phyloP scores from a whole-genome alignment of 2,888 invertebrate genomes.

The Pteria penguin region DNA sequence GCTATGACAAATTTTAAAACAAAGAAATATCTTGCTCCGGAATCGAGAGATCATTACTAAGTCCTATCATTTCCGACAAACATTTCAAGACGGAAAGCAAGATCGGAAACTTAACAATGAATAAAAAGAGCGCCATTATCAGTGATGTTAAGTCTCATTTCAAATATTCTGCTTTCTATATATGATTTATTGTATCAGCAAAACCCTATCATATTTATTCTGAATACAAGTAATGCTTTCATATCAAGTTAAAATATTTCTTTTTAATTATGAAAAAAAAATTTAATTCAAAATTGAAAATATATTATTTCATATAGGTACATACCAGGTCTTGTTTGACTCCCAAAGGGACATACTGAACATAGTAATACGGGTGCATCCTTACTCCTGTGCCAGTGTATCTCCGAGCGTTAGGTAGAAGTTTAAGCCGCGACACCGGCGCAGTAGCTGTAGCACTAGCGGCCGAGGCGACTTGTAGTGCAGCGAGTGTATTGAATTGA shows the following conservation, averaged over 20 bases:
- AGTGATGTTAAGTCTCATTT: too few relatives aligned
- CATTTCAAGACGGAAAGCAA: too few relatives aligned
- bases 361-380: slow-evolving; percentile 76
- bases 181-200: too few relatives aligned
- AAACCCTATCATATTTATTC: background rate
- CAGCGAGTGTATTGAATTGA: slow-evolving; percentile 46
- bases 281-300: slow-evolving; percentile 2
- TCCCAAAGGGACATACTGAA: slow-evolving; percentile 74
- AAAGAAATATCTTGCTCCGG: too few relatives aligned
- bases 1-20: too few relatives aligned
- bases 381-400: slow-evolving; percentile 62
- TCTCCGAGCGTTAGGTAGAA: slow-evolving; percentile 45
- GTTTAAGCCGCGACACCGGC: slow-evolving; percentile 34
- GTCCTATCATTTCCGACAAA: too few relatives aligned
- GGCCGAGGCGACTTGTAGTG: slow-evolving; percentile 46
- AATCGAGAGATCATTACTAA: too few relatives aligned
- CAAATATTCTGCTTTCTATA: too few relatives aligned
- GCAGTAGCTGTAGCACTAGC: slow-evolving; percentile 46
- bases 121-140: too few relatives aligned
- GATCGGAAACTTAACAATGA: too few relatives aligned
- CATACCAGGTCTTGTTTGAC: slow-evolving; percentile 72
- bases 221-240: too few relatives aligned
- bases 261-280: slow-evolving; percentile 3
- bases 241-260: too few relatives aligned
- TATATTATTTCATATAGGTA: slow-evolving; percentile 15